These are phyloP conservation scores for Carettochelys insculpta DNA, from an alignment of 2,113 vertebrate genomes.

Conservation along the genomic window DNA sequence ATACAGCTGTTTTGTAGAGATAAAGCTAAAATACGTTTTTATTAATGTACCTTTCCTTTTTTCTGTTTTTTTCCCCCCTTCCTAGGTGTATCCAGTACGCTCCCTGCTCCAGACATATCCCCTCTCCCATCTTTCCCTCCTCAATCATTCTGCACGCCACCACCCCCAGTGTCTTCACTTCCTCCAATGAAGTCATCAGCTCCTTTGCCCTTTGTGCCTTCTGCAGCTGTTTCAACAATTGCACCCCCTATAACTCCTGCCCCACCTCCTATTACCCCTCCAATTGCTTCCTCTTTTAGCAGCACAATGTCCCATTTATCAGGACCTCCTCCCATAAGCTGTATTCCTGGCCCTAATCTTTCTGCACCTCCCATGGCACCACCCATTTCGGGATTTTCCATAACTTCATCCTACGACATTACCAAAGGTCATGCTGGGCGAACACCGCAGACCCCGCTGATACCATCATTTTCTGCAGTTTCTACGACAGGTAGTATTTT, in stretches of 20 bases:
- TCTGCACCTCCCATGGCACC: constrained; percentile 79
- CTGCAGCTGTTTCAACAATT: background rate
- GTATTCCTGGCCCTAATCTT: constrained; percentile 49
- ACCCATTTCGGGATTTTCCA: constrained; percentile 84
- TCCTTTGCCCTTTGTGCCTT: constrained; percentile 69
- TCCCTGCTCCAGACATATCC: constrained; percentile 55
- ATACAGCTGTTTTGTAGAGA: background rate
- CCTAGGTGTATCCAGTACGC: constrained; percentile 69
- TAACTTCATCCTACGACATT: constrained; percentile 87
- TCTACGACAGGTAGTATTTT: constrained; percentile 80
- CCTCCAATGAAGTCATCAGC: constrained; percentile 57
- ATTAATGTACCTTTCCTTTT: background rate
- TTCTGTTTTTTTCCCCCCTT: background rate
- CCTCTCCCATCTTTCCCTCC: constrained; percentile 60
- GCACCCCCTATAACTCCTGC: background rate
- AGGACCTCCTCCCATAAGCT: constrained; percentile 41
- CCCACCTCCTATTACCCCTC: constrained; percentile 4
- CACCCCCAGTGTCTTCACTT: constrained; percentile 46
- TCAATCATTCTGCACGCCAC: constrained; percentile 48
- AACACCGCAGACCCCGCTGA: constrained; percentile 92
- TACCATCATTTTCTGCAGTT: constrained; percentile 88
- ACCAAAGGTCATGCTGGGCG: constrained; percentile 93
- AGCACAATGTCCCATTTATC: background rate
- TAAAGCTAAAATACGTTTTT: background rate
- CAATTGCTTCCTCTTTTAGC: constrained; percentile 54